Percentiles rank a stretch among this genome's conserved stretches.
These are phyloP conservation scores for Ptychadena robeensis DNA, from an alignment of 2,797 vertebrate species.

Conservation along the genomic window DNA sequence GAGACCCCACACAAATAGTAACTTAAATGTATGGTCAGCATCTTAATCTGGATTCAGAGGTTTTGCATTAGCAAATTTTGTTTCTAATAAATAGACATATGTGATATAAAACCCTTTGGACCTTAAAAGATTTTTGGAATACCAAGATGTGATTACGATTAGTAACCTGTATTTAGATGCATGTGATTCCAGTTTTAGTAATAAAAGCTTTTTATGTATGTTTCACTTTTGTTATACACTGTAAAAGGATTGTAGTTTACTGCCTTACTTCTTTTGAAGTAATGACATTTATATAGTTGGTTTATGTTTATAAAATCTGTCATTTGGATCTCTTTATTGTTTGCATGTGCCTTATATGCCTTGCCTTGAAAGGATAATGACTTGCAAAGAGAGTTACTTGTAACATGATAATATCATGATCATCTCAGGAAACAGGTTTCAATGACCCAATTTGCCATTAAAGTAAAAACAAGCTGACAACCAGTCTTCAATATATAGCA, in stretches of 20 bases:
- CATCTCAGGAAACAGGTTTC: background rate
- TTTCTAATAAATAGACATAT: background rate
- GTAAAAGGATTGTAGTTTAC: background rate
- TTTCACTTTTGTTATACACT: background rate
- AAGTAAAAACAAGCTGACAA: background rate
- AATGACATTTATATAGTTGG: background rate
- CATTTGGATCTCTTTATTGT: background rate
- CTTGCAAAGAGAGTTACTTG: background rate
- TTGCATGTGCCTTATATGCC: background rate
- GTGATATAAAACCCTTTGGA: background rate
- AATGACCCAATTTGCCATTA: background rate
- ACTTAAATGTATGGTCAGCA: background rate
- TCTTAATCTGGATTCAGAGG: background rate
- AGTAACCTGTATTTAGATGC: background rate
- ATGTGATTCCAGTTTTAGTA: background rate
- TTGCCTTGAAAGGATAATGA: background rate
- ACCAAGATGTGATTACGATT: background rate
- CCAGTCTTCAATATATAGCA: background rate
- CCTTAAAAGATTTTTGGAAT: background rate
- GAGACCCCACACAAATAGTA: slow-evolving; percentile 8
- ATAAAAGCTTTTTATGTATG: background rate
- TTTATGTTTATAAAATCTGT: background rate
- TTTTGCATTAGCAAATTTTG: background rate
- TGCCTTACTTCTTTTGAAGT: background rate
- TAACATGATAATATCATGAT: background rate